Evolutionary conservation across 2,113 vertebrate genomes (phyloP).

Genomic region (Cyanistes caeruleus): DNA sequence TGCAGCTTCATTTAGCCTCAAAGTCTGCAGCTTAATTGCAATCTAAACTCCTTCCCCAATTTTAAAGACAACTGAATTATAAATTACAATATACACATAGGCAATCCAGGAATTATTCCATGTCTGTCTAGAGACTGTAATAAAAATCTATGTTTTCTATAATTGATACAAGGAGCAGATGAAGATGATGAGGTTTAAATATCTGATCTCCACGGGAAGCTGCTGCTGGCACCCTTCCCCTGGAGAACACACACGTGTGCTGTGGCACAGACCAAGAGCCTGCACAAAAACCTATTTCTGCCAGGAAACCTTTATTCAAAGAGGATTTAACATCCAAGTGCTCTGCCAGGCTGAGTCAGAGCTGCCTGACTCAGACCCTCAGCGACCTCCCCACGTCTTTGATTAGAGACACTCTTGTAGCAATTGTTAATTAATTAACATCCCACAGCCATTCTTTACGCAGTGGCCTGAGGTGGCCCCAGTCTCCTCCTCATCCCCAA

Average conservation of each 20-base stretch:
- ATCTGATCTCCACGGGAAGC: background rate
- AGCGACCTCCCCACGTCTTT: background rate
- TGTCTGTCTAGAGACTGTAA: background rate
- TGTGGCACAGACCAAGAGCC: background rate
- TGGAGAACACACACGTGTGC: background rate
- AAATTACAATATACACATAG: background rate
- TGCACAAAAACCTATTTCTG: background rate
- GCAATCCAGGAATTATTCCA: background rate
- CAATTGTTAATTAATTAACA: background rate
- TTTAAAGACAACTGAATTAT: constrained; percentile 29
- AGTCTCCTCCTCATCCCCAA: background rate
- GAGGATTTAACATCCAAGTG: background rate
- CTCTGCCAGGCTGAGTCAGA: background rate
- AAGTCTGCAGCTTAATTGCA: constrained; percentile 48
- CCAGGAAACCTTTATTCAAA: background rate
- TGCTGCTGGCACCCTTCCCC: background rate
- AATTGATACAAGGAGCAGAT: background rate
- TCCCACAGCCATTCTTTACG: background rate
- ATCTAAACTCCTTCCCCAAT: constrained; percentile 18
- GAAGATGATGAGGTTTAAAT: background rate
- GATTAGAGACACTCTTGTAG: background rate
- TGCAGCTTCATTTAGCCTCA: constrained; percentile 3
- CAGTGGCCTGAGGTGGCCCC: background rate
- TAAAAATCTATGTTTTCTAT: background rate
- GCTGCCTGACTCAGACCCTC: background rate